Conservation (phyloP, 2,797 vertebrate genomes). For the Psittacula echo region DNA sequence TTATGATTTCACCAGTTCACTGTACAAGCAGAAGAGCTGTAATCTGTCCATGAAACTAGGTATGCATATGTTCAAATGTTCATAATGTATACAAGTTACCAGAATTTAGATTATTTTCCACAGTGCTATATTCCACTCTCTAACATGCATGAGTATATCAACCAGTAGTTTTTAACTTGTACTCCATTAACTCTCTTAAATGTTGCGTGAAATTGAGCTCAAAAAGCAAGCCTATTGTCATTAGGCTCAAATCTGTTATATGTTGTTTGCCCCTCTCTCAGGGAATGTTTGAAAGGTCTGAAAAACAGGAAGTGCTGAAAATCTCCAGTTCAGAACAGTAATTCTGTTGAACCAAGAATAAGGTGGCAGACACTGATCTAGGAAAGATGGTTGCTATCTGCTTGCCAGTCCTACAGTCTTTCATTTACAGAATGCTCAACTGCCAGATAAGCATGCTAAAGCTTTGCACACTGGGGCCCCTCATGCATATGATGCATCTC, state of each 20-base stretch:
- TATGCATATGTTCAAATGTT: not conserved
- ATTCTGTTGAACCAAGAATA: not conserved
- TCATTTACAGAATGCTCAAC: not conserved
- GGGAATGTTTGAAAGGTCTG: not conserved
- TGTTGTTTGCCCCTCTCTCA: not conserved
- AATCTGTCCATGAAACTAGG: not conserved
- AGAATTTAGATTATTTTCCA: not conserved
- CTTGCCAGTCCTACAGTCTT: not conserved
- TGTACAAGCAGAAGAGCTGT: not conserved
- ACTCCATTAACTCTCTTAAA: slow-evolving; percentile 7
- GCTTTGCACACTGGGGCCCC: not conserved
- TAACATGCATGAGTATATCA: not conserved
- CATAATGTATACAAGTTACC: not conserved
- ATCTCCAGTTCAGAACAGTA: not conserved
- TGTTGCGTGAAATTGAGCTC: not conserved
- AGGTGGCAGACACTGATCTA: not conserved
- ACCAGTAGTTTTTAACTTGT: not conserved
- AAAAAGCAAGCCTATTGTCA: not conserved
- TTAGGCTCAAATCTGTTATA: not conserved
- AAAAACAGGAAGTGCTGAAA: not conserved
- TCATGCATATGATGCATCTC: not conserved
- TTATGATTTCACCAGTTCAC: not conserved
- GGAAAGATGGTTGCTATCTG: not conserved
- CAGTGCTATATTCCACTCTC: not conserved
- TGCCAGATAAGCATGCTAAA: not conserved